Percentiles rank a stretch among this genome's conserved stretches.
Evolutionary conservation across 1,140 invertebrate species (phyloP).

Genomic region (Elysia chlorotica): DNA sequence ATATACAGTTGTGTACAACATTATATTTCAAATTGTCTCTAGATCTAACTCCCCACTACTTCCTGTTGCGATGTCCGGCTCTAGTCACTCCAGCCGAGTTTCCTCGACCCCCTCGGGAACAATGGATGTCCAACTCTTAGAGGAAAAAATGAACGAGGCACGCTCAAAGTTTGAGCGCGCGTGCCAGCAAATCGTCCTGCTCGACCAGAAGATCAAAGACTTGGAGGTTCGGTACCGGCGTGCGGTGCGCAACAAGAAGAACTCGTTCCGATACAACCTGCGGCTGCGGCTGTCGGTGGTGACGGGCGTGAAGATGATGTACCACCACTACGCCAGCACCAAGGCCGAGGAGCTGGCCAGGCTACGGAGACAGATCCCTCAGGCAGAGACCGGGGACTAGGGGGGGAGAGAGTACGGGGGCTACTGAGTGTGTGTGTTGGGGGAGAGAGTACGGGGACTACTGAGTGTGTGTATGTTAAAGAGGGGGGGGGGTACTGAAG

Average conservation of each 20-base stretch:
- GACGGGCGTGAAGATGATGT: slow-evolving; percentile 60
- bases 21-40: too few species aligned
- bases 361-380: slow-evolving; percentile 25
- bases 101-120: too few species aligned
- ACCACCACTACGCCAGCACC: slow-evolving; percentile 57
- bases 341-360: slow-evolving; percentile 52
- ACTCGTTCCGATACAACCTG: slow-evolving; percentile 55
- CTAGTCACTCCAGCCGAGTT: too few species aligned
- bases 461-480: too few species aligned
- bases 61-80: too few species aligned
- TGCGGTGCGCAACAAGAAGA: slow-evolving; percentile 55
- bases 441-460: too few species aligned
- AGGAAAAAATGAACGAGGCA: slow-evolving; percentile 52
- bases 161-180: slow-evolving; percentile 52
- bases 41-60: too few species aligned
- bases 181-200: slow-evolving; percentile 53
- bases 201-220: slow-evolving; percentile 57
- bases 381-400: too few species aligned
- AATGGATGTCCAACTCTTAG: slow-evolving; percentile 25
- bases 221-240: slow-evolving; percentile 53
- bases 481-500: too few species aligned
- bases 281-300: slow-evolving; percentile 51
- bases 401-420: too few species aligned
- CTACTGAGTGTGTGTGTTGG: too few species aligned
- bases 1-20: too few species aligned